Evolutionary conservation across 2,888 invertebrate species (phyloP).

Genomic region (Chymomyza fuscimana): DNA sequence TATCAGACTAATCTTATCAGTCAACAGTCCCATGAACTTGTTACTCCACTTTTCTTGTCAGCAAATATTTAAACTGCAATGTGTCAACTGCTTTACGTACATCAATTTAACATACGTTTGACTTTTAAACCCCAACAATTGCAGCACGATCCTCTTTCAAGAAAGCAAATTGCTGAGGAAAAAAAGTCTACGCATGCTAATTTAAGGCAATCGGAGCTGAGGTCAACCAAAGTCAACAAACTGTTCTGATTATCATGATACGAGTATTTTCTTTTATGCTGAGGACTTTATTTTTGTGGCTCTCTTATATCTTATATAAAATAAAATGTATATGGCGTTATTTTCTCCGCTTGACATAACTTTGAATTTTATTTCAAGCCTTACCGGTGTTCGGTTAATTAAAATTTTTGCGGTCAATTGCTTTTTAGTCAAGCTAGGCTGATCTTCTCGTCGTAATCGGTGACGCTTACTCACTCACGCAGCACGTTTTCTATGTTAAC

Average conservation of each 20-base stretch:
- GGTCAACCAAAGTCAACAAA: not conserved
- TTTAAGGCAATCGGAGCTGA: not conserved
- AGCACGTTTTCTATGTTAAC: conserved; percentile 11
- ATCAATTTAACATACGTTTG: not conserved
- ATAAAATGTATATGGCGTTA: not conserved
- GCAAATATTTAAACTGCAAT: not conserved
- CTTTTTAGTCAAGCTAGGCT: conserved; percentile 40
- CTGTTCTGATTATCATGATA: not conserved
- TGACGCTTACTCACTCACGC: conserved; percentile 5
- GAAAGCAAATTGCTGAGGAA: not conserved
- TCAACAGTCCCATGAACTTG: conserved; percentile 30
- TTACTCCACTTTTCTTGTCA: conserved; percentile 8
- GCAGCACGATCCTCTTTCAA: not conserved
- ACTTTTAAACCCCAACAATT: not conserved
- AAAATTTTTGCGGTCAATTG: conserved; percentile 56
- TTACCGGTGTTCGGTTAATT: conserved; percentile 37
- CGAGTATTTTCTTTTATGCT: not conserved
- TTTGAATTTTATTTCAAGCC: not conserved
- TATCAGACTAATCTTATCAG: conserved; percentile 54
- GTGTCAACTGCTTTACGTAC: not conserved
- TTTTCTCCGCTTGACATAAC: not conserved
- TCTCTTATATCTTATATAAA: not conserved
- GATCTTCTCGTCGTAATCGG: conserved; percentile 2
- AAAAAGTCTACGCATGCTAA: not conserved
- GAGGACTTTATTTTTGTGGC: not conserved